Evolutionary conservation across 1,140 invertebrate species (phyloP).

Genomic region (Leptinotarsa texana): DNA sequence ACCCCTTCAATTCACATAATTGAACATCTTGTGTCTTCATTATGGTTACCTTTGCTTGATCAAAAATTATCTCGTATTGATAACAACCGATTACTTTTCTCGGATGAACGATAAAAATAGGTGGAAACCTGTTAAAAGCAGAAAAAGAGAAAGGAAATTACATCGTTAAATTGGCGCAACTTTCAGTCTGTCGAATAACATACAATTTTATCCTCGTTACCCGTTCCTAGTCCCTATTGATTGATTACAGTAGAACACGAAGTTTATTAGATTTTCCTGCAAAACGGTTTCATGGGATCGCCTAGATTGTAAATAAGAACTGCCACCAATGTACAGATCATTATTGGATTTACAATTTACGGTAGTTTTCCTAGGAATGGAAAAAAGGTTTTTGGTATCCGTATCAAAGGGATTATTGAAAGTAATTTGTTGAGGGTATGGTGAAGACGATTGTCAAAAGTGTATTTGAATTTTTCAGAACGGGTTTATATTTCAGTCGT

Average conservation of each 20-base stretch:
- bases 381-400: no score
- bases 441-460: no score
- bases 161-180: conserved; percentile 8
- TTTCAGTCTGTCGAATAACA: conserved; percentile 8
- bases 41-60: neutral
- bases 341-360: no score
- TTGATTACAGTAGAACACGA: conserved; percentile 12
- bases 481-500: no score
- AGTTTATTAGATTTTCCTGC: neutral
- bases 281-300: neutral
- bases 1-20: no score
- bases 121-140: neutral
- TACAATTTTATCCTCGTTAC: conserved; percentile 12
- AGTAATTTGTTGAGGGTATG: no score
- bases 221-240: neutral
- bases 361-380: no score
- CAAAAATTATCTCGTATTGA: neutral
- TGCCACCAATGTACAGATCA: neutral
- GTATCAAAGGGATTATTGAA: no score
- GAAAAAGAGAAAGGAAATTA: conserved; percentile 13
- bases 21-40: no score
- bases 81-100: neutral
- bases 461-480: no score
- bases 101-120: neutral
- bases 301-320: neutral